A percentile compares a stretch with the other conserved stretches of the same genome.
Evolutionary conservation across 2,888 invertebrate species (phyloP).

Genomic region (Gymnoscelis rufifasciata): DNA sequence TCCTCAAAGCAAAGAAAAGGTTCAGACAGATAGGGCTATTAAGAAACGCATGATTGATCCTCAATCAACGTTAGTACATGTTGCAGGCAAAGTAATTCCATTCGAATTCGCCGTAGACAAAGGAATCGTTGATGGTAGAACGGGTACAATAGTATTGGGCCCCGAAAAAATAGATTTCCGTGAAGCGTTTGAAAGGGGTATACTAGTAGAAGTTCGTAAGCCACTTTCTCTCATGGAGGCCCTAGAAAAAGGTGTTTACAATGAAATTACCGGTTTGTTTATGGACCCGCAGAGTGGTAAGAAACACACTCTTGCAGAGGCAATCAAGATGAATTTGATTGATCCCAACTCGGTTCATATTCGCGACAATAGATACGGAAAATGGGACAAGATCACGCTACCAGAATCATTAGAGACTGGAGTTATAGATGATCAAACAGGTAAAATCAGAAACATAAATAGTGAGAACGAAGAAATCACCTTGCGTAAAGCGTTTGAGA

Average conservation of each 20-base stretch:
- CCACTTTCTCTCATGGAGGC: conserved; percentile 91
- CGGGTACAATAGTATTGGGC: conserved; percentile 82
- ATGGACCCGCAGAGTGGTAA: conserved; percentile 89
- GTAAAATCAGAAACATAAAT: conserved; percentile 84
- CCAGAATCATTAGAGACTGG: conserved; percentile 87
- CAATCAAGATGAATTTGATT: conserved; percentile 88
- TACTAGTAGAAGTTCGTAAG: conserved; percentile 88
- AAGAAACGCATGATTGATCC: conserved; percentile 90
- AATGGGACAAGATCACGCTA: conserved; percentile 88
- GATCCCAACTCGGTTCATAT: conserved; percentile 91
- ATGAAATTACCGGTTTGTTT: conserved; percentile 88
- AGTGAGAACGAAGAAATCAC: conserved; percentile 83
- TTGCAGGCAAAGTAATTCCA: conserved; percentile 88
- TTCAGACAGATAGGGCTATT: conserved; percentile 90
- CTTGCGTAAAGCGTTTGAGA: conserved; percentile 87
- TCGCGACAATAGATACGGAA: conserved; percentile 86
- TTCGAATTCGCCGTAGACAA: conserved; percentile 90
- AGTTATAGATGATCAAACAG: conserved; percentile 85
- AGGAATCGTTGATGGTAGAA: conserved; percentile 86
- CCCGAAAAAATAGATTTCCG: conserved; percentile 86
- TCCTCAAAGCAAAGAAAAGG: conserved; percentile 87
- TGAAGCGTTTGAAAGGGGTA: conserved; percentile 91
- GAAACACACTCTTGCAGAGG: conserved; percentile 88
- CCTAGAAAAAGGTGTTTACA: conserved; percentile 88
- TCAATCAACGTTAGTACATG: conserved; percentile 90